Percentiles rank a stretch among this genome's conserved stretches.
Evolutionary conservation across 2,113 vertebrate genomes (phyloP).

Genomic region (Tyrannus savana): DNA sequence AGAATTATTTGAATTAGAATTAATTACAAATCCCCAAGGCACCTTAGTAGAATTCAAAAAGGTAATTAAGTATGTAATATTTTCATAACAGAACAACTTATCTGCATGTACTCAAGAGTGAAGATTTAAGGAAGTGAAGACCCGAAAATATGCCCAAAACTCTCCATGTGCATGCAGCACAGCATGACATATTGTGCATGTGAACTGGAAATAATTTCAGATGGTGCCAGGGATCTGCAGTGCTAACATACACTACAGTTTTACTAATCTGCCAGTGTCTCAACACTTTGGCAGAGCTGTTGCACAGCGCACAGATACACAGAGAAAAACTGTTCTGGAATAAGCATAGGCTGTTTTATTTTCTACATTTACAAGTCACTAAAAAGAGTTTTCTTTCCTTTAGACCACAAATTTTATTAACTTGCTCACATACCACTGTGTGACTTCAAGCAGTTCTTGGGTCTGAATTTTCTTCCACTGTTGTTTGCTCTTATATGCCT

Average conservation of each 20-base stretch:
- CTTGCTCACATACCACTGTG: neutral
- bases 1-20: neutral
- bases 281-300: neutral
- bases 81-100: neutral
- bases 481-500: neutral
- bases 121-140: neutral
- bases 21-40: neutral
- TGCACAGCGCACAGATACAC: neutral
- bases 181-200: neutral
- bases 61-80: neutral
- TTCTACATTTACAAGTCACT: neutral
- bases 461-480: neutral
- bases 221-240: neutral
- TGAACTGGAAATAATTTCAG: constrained; percentile 8
- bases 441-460: neutral
- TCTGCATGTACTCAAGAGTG: neutral
- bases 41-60: neutral
- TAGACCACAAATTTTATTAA: neutral
- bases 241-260: neutral
- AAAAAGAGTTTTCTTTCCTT: neutral
- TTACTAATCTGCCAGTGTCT: constrained; percentile 6
- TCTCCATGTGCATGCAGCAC: neutral
- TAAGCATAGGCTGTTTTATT: neutral
- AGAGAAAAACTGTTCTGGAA: neutral
- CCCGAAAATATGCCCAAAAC: neutral